Percentiles rank a stretch among this genome's conserved stretches.
Evolutionary conservation across 2,797 vertebrate species (phyloP).

Genomic region (Macropodus opercularis): DNA sequence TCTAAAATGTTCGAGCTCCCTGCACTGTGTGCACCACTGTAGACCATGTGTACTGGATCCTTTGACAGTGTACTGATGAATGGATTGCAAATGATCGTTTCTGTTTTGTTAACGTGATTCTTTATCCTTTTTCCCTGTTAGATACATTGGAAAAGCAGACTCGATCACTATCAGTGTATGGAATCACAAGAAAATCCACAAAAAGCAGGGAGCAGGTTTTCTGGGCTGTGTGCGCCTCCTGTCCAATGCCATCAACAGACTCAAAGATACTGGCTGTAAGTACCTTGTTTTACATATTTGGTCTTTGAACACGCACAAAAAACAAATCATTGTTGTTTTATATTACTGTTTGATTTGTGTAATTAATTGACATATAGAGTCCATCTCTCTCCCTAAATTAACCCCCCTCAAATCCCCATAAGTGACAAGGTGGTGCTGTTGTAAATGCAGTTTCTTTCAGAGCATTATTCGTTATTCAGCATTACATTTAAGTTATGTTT

Average conservation of each 20-base stretch:
- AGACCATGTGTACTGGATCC: neutral
- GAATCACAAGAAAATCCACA: slow-evolving; percentile 99
- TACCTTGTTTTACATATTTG: slow-evolving; percentile 42
- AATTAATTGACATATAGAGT: too few relatives aligned
- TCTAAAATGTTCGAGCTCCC: neutral
- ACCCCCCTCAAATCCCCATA: too few relatives aligned
- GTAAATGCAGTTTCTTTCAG: too few relatives aligned
- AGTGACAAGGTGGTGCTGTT: too few relatives aligned
- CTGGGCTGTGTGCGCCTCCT: slow-evolving; percentile 96
- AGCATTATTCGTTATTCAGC: too few relatives aligned
- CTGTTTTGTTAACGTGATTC: slow-evolving; percentile 3
- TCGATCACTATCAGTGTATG: slow-evolving; percentile 99
- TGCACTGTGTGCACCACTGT: neutral
- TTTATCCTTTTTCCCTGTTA: slow-evolving; percentile 32
- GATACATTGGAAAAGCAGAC: slow-evolving; percentile 95
- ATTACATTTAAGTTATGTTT: too few relatives aligned
- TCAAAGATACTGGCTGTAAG: slow-evolving; percentile 99
- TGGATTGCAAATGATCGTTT: slow-evolving; percentile 5
- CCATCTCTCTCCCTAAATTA: too few relatives aligned
- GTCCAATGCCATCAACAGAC: slow-evolving; percentile 94
- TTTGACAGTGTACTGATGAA: neutral
- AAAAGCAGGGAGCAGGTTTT: slow-evolving; percentile 98
- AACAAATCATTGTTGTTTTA: slow-evolving; percentile 13
- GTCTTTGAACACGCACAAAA: slow-evolving; percentile 7
- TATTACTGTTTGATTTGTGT: too few relatives aligned